Evolutionary conservation across 2,888 invertebrate genomes (phyloP), one percentile per base, ranked within the genome.

Genomic region (Neocrepidodera transversa): DNA sequence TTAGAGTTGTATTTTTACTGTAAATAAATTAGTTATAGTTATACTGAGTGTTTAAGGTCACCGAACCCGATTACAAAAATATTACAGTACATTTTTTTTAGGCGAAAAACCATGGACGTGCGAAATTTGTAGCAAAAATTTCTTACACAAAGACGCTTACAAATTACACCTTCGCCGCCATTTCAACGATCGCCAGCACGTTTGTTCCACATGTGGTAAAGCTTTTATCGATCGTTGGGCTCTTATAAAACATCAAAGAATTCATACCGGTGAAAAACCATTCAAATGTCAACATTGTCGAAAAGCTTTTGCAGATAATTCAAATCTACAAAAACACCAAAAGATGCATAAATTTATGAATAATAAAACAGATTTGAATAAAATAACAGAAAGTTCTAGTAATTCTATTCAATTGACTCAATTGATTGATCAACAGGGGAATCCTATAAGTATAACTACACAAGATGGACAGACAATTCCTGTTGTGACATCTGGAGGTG

Each of bases 221-320:
- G 81, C 82, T 7, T 91, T 91, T 76, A 82, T 86, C 0, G 86
- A 87, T 70, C 84, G 85, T 58, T 85, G 85, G 85, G 84, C 87
- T 48, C 80, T 88, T 35, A 84, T 84, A 61, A 86, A 87, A 74
- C 89, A 90, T 77, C 76, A 82, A 70, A 82, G 88, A 14, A 71
- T 84, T 2, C 89, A 89, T 74, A 85, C 86, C 1, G 87, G 86
- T 30, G 87, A 88, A 73, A 86, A 86, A 52, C 90, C 91, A 1
- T 90, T 87, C 73, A 81, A 83, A 0, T 92, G 92, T 72, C 84
- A 87, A 36, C 81, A 87, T 64, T 92, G 92, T 71, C 84, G 85
- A 20, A 86, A 89, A 68, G 84, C 86, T 35, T 92, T 93, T 79
- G 87, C 90, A 0, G 91, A 92, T 8, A 45, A 45, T 36, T 54